Percentiles rank a stretch among this genome's conserved stretches.
Evolutionary conservation across 2,888 invertebrate genomes (phyloP).

Genomic region (Blastobasis adustella): DNA sequence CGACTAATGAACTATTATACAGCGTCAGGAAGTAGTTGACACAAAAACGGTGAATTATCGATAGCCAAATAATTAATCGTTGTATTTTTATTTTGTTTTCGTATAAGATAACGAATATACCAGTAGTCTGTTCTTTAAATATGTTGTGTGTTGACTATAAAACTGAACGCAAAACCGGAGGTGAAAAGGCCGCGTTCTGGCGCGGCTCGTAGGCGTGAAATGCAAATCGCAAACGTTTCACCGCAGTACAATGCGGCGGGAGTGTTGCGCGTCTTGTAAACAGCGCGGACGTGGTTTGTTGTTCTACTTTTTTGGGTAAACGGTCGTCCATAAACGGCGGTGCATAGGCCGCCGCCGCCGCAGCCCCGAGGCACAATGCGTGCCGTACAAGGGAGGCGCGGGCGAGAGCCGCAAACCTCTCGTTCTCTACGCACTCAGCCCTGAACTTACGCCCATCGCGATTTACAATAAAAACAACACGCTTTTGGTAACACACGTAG

Average conservation of each 20-base stretch:
- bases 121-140: too few relatives aligned
- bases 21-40: conserved; percentile 28
- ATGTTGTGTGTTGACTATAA: too few relatives aligned
- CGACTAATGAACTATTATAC: conserved; percentile 33
- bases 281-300: conserved; percentile 59
- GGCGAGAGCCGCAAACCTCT: conserved; percentile 47
- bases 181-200: conserved; percentile 5
- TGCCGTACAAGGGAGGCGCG: conserved; percentile 54
- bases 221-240: conserved; percentile 64
- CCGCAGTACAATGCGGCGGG: conserved; percentile 60
- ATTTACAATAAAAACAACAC: conserved; percentile 7
- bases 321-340: conserved; percentile 60
- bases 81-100: too few relatives aligned
- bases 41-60: not conserved
- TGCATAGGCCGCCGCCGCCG: conserved; percentile 64
- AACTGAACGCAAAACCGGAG: too few relatives aligned
- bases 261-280: conserved; percentile 69
- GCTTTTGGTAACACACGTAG: conserved; percentile 32
- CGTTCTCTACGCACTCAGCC: conserved; percentile 29
- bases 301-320: conserved; percentile 73
- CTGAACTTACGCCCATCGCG: conserved; percentile 22
- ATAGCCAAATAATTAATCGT: too few relatives aligned
- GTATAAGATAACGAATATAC: too few relatives aligned
- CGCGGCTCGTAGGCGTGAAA: conserved; percentile 52
- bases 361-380: conserved; percentile 61